These are phyloP conservation scores for Drosophila neocordata DNA, from an alignment of 1,140 invertebrate genomes.

Conservation along the genomic window DNA sequence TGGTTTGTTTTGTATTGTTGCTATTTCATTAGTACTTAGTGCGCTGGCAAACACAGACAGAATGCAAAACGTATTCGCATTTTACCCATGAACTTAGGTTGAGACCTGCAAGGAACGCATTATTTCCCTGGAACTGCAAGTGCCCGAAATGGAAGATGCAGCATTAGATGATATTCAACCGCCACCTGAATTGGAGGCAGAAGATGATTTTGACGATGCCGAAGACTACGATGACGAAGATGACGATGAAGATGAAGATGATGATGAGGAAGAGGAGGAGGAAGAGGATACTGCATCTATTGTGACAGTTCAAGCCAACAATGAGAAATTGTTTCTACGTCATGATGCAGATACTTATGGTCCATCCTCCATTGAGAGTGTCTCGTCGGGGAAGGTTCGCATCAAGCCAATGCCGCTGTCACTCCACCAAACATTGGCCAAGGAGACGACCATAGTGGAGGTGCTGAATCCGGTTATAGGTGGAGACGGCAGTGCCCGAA, in stretches of 20 bases:
- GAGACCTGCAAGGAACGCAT: slow-evolving; percentile 94
- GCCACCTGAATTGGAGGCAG: slow-evolving; percentile 48
- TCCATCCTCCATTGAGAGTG: slow-evolving; percentile 77
- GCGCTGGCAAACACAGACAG: slow-evolving; percentile 41
- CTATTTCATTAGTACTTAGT: slow-evolving; percentile 59
- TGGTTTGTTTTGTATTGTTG: slow-evolving; percentile 23
- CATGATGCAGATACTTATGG: slow-evolving; percentile 68
- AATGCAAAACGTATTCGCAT: slow-evolving; percentile 67
- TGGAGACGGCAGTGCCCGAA: slow-evolving; percentile 74
- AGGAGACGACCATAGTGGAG: slow-evolving; percentile 81
- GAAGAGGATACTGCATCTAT: slow-evolving; percentile 81
- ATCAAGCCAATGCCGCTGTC: slow-evolving; percentile 70
- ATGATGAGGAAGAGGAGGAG: slow-evolving; percentile 61
- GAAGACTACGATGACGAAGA: slow-evolving; percentile 42
- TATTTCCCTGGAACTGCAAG: slow-evolving; percentile 90
- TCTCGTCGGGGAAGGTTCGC: slow-evolving; percentile 67
- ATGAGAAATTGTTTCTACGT: slow-evolving; percentile 77
- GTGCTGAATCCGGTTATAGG: slow-evolving; percentile 80
- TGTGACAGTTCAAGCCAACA: slow-evolving; percentile 77
- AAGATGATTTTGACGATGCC: slow-evolving; percentile 52
- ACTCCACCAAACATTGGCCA: slow-evolving; percentile 76
- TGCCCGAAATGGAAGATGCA: slow-evolving; percentile 69
- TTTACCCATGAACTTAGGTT: slow-evolving; percentile 85
- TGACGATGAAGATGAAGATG: slow-evolving; percentile 44
- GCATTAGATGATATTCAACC: slow-evolving; percentile 67